Conservation (phyloP, 2,797 vertebrate species). For the Holocentrus rufus region DNA sequence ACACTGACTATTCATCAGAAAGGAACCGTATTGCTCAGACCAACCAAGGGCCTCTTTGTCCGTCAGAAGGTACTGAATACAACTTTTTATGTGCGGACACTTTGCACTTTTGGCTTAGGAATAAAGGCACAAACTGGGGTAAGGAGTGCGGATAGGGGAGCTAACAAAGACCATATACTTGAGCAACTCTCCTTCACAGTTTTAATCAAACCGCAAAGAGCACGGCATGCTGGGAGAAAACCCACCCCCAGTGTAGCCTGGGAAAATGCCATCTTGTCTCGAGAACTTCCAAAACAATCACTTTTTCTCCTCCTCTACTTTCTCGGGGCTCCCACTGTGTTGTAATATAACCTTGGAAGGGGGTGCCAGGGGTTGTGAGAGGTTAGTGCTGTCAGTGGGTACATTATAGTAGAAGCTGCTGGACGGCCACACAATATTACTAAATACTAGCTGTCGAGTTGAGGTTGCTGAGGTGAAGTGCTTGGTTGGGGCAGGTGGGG, state of each 20-base stretch:
- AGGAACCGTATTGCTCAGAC: conserved; percentile 22
- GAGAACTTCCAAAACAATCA: conserved; percentile 78
- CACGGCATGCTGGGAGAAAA: conserved; percentile 76
- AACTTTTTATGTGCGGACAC: conserved; percentile 28
- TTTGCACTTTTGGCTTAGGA: conserved; percentile 34
- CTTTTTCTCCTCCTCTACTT: conserved; percentile 64
- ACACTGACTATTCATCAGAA: conserved; percentile 29
- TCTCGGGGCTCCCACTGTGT: conserved; percentile 78
- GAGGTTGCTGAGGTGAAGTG: conserved; percentile 85
- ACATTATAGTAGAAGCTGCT: conserved; percentile 76
- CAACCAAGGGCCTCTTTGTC: conserved; percentile 13
- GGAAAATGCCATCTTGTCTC: conserved; percentile 79
- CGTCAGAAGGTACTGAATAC: conserved; percentile 25
- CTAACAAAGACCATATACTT: conserved; percentile 69
- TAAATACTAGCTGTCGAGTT: conserved; percentile 80
- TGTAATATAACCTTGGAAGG: conserved; percentile 82
- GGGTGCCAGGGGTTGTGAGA: conserved; percentile 68
- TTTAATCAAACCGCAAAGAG: conserved; percentile 81
- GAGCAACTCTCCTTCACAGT: conserved; percentile 67
- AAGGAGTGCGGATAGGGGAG: conserved; percentile 43
- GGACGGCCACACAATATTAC: conserved; percentile 78
- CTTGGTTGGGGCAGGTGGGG: conserved; percentile 71
- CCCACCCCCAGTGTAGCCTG: conserved; percentile 75
- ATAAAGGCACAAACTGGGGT: conserved; percentile 24
- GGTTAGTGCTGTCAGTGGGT: conserved; percentile 74